Evolutionary conservation across 2,113 vertebrate species (phyloP), one percentile per base, ranked within the genome.

Genomic region (Cyphomyrus discorhynchus): DNA sequence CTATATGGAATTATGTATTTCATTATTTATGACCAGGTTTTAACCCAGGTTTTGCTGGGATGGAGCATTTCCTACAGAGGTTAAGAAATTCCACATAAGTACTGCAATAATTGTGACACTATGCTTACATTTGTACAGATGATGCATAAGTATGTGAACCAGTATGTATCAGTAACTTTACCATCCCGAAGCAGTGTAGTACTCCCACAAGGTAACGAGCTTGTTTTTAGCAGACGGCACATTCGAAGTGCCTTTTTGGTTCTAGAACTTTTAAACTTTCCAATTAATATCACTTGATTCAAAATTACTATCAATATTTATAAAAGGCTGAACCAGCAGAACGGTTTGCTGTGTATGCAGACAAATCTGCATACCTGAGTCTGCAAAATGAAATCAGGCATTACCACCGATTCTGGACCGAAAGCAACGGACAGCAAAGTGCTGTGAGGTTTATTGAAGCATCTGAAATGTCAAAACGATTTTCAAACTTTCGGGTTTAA

Each of bases 371-470:
- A 46, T 46, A 47, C 21, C 42, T 1, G 80, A 10, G 24, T 46
- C 42, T 84, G 21, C 82, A 84, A 84, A 84, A 84, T 47, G 24
- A 84, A 47, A 47, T 3, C 9, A 11, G 21, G 1, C 3, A 13
- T 47, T 27, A 84, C 45, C 39, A 46, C 82, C 3, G 42, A 47
- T 80, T 42, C 74, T 19, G 19, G 3, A n/a, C 42, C 0, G 21
- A 45, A 46, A 10, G 31, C n/a, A 35, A 15, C 31, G 3, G 3
- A 87, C n/a, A 87, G n/a, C 56, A 58, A n/a, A 62, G 56, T 9
- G 56, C 82, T 13, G 19, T 88, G 46, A 3, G n/a, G 24, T 95
- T 93, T 94, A 93, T 93, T 92, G n/a, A 86, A 10, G 88, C 66
- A 91, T 86, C 21, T 91, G 89, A 45, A 62, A 24, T n/a, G 27